Evolutionary conservation across 2,797 vertebrate species (phyloP).

Genomic region (Onychomys leucogaster): DNA sequence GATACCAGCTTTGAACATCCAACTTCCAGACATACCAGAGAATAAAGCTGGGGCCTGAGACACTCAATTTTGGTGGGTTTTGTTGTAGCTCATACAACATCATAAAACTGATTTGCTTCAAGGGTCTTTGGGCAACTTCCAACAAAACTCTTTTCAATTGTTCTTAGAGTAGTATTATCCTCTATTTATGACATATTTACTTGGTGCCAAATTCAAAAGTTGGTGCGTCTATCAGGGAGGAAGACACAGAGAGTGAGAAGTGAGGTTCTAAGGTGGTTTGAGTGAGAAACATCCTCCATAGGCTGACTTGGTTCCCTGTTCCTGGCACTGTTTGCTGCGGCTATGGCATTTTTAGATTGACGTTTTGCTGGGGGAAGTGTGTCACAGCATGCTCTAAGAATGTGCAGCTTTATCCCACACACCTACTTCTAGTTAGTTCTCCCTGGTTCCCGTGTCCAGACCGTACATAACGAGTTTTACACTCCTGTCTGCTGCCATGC

Average conservation of each 20-base stretch:
- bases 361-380: not conserved
- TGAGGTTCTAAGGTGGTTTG: not conserved
- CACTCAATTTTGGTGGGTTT: not conserved
- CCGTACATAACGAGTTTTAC: too few species aligned
- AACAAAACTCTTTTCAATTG: not conserved
- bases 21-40: not conserved
- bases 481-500: not conserved
- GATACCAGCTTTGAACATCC: not conserved
- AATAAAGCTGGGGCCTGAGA: not conserved
- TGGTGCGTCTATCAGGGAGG: not conserved
- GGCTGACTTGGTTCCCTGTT: not conserved
- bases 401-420: not conserved
- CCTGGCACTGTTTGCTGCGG: not conserved
- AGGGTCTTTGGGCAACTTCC: not conserved
- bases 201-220: slow-evolving; percentile 31
- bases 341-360: not conserved
- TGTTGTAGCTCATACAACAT: not conserved
- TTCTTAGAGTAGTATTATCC: not conserved
- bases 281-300: not conserved
- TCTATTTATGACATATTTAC: not conserved
- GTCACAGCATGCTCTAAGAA: not conserved
- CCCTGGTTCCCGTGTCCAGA: not conserved
- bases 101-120: slow-evolving; percentile 23
- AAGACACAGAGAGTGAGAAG: not conserved
- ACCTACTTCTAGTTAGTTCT: not conserved